These are phyloP conservation scores for Henricia sp. DNA, from an alignment of 53 echinoderm and acorn worm genomes.

Conservation along the genomic window DNA sequence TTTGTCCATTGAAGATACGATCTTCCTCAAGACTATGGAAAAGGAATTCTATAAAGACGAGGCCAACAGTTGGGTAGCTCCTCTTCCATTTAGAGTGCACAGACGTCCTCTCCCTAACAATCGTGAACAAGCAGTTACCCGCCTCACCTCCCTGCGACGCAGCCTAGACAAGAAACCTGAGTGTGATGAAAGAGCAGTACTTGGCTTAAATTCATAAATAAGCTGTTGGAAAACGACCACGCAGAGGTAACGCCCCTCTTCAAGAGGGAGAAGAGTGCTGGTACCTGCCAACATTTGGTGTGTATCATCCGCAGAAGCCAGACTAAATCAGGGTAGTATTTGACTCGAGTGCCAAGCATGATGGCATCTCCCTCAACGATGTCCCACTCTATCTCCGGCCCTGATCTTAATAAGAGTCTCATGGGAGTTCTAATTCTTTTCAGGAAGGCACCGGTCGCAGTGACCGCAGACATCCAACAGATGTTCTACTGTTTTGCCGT, in stretches of 20 bases:
- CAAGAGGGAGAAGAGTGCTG: conserved; percentile 23
- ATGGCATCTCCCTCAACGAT: conserved; percentile 17
- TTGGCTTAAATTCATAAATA: conserved; percentile 16
- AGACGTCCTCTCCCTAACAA: conserved; percentile 44
- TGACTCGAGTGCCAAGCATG: conserved; percentile 17
- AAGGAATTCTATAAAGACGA: conserved; percentile 20
- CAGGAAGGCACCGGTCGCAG: conserved; percentile 7
- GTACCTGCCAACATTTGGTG: conserved; percentile 36
- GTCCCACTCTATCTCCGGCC: conserved; percentile 26
- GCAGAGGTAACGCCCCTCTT: conserved; percentile 12
- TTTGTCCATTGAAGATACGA: conserved; percentile 17
- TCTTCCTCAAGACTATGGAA: conserved; percentile 39
- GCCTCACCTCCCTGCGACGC: background rate
- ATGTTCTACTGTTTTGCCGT: conserved; percentile 43
- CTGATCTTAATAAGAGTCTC: conserved; percentile 36
- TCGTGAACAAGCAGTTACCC: conserved; percentile 21
- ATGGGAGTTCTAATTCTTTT: conserved; percentile 33
- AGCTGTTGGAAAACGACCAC: background rate
- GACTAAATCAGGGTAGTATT: conserved; percentile 43
- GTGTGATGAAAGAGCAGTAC: conserved; percentile 8
- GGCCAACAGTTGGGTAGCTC: conserved; percentile 52
- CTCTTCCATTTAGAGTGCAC: conserved; percentile 9
- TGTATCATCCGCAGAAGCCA: conserved; percentile 28
- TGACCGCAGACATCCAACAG: conserved; percentile 25
- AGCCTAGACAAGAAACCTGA: background rate